Evolutionary conservation across 37 sponge, comb jelly and placozoan species (phyloP).

Genomic region (Chondrosia reniformis): DNA sequence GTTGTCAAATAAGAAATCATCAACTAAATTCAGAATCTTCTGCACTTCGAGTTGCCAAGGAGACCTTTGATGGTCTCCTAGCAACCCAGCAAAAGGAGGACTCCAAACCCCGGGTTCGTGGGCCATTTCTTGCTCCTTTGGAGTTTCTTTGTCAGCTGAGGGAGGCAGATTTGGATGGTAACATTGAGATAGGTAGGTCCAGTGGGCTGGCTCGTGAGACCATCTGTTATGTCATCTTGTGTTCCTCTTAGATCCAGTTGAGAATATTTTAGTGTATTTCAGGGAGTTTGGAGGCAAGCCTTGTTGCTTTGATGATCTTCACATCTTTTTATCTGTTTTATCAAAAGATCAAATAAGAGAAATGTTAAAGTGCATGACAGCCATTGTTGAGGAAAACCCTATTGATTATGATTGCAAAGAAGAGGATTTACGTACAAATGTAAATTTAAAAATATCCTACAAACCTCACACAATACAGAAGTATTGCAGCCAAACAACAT

Average conservation of each 20-base stretch:
- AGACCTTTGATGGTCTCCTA: conserved; percentile 30
- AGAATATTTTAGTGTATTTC: conserved; percentile 59
- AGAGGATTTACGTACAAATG: conserved; percentile 38
- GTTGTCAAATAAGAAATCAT: conserved; percentile 44
- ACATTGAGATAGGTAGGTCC: not conserved
- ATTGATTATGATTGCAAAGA: conserved; percentile 47
- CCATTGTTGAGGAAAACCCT: not conserved
- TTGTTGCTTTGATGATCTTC: conserved; percentile 78
- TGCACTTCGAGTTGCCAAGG: conserved; percentile 31
- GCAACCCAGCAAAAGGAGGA: conserved; percentile 27
- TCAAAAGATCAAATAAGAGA: conserved; percentile 25
- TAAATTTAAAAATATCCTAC: not conserved
- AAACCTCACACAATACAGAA: not conserved
- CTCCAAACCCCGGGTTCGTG: conserved; percentile 22
- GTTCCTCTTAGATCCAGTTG: not conserved
- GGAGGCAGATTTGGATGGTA: conserved; percentile 35
- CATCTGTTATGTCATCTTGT: not conserved
- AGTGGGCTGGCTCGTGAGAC: not conserved
- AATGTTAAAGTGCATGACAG: conserved; percentile 23
- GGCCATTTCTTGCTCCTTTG: conserved; percentile 72
- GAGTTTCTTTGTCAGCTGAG: conserved; percentile 60
- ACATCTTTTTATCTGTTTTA: conserved; percentile 21
- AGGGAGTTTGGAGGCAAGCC: conserved; percentile 55
- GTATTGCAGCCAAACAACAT: no score
- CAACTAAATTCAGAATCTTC: not conserved